Evolutionary conservation across 2,888 invertebrate genomes (phyloP).

Genomic region (Mythimna impura): DNA sequence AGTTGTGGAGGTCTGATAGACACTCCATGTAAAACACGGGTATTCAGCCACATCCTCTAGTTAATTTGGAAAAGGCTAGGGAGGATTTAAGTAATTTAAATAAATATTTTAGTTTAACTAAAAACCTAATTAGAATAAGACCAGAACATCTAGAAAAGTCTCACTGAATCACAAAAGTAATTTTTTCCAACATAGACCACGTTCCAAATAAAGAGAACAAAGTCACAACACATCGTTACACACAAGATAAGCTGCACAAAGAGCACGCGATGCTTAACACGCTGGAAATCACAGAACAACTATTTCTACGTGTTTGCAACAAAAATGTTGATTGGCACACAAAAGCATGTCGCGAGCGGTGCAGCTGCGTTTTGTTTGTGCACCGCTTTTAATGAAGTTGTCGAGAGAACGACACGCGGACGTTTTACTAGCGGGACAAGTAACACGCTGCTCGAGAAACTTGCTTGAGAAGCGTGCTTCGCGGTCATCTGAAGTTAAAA

Average conservation of each 20-base stretch:
- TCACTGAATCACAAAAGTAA: not conserved
- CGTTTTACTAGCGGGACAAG: slow-evolving; percentile 54
- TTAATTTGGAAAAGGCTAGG: too few relatives aligned
- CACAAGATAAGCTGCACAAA: slow-evolving; percentile 37
- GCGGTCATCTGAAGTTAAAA: not conserved
- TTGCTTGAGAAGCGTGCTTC: not conserved
- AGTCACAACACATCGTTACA: slow-evolving; percentile 9
- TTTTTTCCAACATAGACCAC: not conserved
- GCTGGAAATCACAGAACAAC: slow-evolving; percentile 47
- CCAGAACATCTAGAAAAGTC: not conserved
- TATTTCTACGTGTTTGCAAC: slow-evolving; percentile 58
- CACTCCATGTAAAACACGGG: too few relatives aligned
- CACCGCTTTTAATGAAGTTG: slow-evolving; percentile 81
- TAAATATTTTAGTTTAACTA: not conserved
- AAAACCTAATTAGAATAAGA: not conserved
- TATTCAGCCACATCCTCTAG: too few relatives aligned
- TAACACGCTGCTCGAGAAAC: slow-evolving; percentile 20
- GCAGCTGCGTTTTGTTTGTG: slow-evolving; percentile 74
- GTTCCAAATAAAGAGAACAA: not conserved
- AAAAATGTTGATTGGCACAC: slow-evolving; percentile 81
- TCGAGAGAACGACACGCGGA: slow-evolving; percentile 67
- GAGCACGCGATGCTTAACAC: slow-evolving; percentile 36
- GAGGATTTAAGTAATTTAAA: too few relatives aligned
- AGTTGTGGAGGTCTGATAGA: too few relatives aligned
- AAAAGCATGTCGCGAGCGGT: slow-evolving; percentile 73